Conservation (phyloP, 2,888 invertebrate species). For the Synanthedon formicaeformis region DNA sequence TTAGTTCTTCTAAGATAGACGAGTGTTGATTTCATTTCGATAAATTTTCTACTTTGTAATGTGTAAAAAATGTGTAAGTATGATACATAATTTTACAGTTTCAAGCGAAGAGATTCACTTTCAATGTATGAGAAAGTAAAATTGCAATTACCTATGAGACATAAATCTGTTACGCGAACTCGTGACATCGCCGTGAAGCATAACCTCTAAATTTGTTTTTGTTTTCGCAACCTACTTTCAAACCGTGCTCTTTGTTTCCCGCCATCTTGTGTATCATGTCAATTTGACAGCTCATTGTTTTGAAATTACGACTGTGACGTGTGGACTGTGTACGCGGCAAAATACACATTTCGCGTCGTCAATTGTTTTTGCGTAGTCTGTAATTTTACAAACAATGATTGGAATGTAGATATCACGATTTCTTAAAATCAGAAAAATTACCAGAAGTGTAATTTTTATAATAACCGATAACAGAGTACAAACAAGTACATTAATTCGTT, state of each 20-base stretch:
- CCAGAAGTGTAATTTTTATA: no score
- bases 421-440: no score
- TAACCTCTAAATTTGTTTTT: slow-evolving; percentile 30
- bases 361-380: background rate
- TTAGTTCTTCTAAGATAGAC: no score
- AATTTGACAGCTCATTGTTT: slow-evolving; percentile 31
- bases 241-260: slow-evolving; percentile 33
- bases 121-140: slow-evolving; percentile 9
- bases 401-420: no score
- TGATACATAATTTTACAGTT: background rate
- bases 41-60: no score
- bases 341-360: background rate
- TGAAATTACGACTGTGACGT: slow-evolving; percentile 1
- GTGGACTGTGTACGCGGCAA: background rate
- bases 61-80: no score
- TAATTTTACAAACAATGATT: no score
- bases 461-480: no score
- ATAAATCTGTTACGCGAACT: slow-evolving; percentile 12
- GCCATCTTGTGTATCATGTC: slow-evolving; percentile 28
- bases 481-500: no score
- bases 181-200: slow-evolving; percentile 8
- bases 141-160: slow-evolving; percentile 6
- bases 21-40: no score
- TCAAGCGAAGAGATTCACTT: background rate
- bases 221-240: slow-evolving; percentile 39